A percentile compares a stretch with the other conserved stretches of the same genome.
Evolutionary conservation across 2,113 vertebrate genomes (phyloP).

Genomic region (Taurulus bubalis): DNA sequence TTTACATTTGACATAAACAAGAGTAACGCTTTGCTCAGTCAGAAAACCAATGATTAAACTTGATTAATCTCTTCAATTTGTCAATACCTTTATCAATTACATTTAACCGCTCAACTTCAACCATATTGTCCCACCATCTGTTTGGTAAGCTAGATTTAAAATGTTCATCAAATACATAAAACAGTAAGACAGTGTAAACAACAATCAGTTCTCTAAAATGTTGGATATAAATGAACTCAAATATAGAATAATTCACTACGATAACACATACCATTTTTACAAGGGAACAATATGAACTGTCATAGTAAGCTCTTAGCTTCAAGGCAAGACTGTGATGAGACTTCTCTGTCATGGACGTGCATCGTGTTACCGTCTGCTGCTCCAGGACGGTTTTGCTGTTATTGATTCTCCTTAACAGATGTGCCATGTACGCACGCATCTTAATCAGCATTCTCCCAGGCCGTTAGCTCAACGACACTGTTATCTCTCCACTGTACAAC

Average conservation of each 20-base stretch:
- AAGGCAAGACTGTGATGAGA: not conserved
- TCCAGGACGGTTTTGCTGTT: conserved; percentile 6
- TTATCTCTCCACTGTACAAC: conserved; percentile 54
- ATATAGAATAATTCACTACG: not conserved
- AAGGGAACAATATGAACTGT: not conserved
- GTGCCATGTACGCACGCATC: conserved; percentile 8
- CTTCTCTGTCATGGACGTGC: not conserved
- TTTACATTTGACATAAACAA: not conserved
- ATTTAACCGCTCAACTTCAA: not conserved
- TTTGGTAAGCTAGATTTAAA: not conserved
- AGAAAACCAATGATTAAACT: not conserved
- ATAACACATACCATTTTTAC: not conserved
- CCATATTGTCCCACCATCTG: not conserved
- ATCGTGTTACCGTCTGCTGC: not conserved
- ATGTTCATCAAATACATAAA: not conserved
- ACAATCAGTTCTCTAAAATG: not conserved
- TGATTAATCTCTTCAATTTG: not conserved
- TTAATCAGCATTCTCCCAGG: conserved; percentile 55
- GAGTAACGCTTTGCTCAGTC: not conserved
- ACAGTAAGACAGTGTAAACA: not conserved
- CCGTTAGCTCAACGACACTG: conserved; percentile 49
- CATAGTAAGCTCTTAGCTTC: not conserved
- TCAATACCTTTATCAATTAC: not conserved
- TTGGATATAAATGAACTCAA: not conserved
- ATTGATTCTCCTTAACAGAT: conserved; percentile 34